These are phyloP conservation scores for Dryobota labecula DNA, from an alignment of 2,888 invertebrate species.

Conservation along the genomic window DNA sequence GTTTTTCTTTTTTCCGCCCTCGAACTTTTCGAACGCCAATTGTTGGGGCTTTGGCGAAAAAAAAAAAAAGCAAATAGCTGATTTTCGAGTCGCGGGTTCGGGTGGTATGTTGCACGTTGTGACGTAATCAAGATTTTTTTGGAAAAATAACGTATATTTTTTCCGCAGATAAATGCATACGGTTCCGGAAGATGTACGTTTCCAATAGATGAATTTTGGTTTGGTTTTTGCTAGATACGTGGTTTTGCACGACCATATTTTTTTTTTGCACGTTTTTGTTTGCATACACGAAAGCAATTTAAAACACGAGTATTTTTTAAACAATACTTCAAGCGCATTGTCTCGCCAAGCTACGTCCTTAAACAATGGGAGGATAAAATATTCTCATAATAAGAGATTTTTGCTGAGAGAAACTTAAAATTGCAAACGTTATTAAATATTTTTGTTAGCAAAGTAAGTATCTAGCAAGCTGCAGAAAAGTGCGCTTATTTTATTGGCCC, in stretches of 20 bases:
- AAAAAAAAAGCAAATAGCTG: slow-evolving; percentile 62
- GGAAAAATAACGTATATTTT: slow-evolving; percentile 35
- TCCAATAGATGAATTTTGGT: slow-evolving; percentile 49
- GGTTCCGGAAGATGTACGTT: slow-evolving; percentile 50
- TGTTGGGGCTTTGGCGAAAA: slow-evolving; percentile 57
- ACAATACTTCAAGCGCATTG: slow-evolving; percentile 55
- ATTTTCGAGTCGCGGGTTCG: slow-evolving; percentile 60
- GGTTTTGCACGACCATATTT: slow-evolving; percentile 25
- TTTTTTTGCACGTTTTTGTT: slow-evolving; percentile 13
- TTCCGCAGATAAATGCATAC: slow-evolving; percentile 46
- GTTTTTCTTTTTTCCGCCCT: slow-evolving; percentile 70
- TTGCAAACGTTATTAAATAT: slow-evolving; percentile 51
- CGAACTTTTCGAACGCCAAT: slow-evolving; percentile 64
- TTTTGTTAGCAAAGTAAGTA: slow-evolving; percentile 40
- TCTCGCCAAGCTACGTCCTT: slow-evolving; percentile 42
- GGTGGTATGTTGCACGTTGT: slow-evolving; percentile 59
- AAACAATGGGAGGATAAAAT: slow-evolving; percentile 53
- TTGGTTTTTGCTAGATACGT: slow-evolving; percentile 25
- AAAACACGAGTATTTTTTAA: slow-evolving; percentile 45
- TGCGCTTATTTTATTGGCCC: slow-evolving; percentile 30
- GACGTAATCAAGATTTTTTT: slow-evolving; percentile 62
- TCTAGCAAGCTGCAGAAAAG: slow-evolving; percentile 29
- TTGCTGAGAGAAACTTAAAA: slow-evolving; percentile 39
- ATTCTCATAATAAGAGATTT: slow-evolving; percentile 49
- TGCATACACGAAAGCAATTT: slow-evolving; percentile 42